Conservation (phyloP, 2,888 invertebrate genomes). For the Aquatica leii region DNA sequence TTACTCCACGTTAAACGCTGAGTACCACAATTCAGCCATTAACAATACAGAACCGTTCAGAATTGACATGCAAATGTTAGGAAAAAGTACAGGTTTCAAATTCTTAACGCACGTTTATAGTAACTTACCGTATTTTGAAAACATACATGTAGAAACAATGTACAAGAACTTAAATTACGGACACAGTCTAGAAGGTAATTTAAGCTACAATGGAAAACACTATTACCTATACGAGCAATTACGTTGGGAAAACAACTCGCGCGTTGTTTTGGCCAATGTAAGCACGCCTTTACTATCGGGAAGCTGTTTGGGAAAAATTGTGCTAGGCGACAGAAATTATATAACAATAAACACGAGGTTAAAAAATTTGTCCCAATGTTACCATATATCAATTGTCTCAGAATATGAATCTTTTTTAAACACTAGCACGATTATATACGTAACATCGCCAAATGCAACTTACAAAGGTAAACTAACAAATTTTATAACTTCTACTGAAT, state of each 20-base stretch:
- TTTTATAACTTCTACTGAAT: too few relatives aligned
- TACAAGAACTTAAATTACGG: constrained; percentile 11
- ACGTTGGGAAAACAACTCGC: too few relatives aligned
- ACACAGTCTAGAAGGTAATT: constrained; percentile 6
- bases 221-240: background rate
- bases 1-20: too few relatives aligned
- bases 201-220: constrained; percentile 3
- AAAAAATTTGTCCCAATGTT: constrained; percentile 8
- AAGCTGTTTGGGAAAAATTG: too few relatives aligned
- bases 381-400: constrained; percentile 17
- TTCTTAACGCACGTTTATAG: background rate
- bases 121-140: constrained; percentile 13
- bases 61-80: too few relatives aligned
- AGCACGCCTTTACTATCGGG: too few relatives aligned
- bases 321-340: too few relatives aligned
- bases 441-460: constrained; percentile 17
- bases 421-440: constrained; percentile 16
- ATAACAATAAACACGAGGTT: background rate
- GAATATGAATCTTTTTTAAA: constrained; percentile 22
- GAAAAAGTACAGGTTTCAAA: too few relatives aligned
- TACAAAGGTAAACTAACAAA: constrained; percentile 21
- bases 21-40: too few relatives aligned
- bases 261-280: too few relatives aligned
- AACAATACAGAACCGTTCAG: too few relatives aligned
- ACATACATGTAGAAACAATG: background rate